Evolutionary conservation across 2,113 vertebrate genomes (phyloP), one percentile per base, ranked within the genome.

Genomic region (Vulpes vulpes): DNA sequence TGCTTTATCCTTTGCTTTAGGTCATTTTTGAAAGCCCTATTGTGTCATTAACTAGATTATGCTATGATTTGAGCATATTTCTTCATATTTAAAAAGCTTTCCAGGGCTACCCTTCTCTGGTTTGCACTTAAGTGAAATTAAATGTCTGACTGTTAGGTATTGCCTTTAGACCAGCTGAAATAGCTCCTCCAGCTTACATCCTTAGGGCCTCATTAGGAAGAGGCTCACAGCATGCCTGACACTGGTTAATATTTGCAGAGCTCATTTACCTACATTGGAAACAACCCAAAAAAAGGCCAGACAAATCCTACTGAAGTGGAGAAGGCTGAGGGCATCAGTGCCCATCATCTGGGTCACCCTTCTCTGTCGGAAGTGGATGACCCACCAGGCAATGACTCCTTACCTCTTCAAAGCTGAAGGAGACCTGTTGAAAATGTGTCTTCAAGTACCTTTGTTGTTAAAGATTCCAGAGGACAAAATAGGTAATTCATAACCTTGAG

Each of bases 261-360:
- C 98, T 99, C 98, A 99, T 99, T 99, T 99, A 98, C 98, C 98
- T 99, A 99, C 98, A 99, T 99, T 99, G 99, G 96, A 98, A 98
- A 98, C 96, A 98, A 98, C 98, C 98, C 91, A 95, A 96, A 96
- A 95, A 98, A 98, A 97, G 97, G 96, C 97, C 97, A 97, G 97
- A 95, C 97, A 98, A 97, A 96, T 95, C 96, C 95, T 98, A 96
- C 97, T 94, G 84, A 98, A 98, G 97, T 96, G 95, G 91, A 97
- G 98, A 98, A 0, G 80, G 84, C 97, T 92, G 98, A 98, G 97
- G 98, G 98, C 96, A 98, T 96, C 86, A 60, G 95, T 98, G 83
- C 92, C 98, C 43, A 65, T 98, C 98, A 98, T 98, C 95, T 98
- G 93, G 98, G 98, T 97, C 97, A 97, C 89, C 74, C 64, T 86